Evolutionary conservation across 2,888 invertebrate genomes (phyloP).

Genomic region (Brachyptera putata): DNA sequence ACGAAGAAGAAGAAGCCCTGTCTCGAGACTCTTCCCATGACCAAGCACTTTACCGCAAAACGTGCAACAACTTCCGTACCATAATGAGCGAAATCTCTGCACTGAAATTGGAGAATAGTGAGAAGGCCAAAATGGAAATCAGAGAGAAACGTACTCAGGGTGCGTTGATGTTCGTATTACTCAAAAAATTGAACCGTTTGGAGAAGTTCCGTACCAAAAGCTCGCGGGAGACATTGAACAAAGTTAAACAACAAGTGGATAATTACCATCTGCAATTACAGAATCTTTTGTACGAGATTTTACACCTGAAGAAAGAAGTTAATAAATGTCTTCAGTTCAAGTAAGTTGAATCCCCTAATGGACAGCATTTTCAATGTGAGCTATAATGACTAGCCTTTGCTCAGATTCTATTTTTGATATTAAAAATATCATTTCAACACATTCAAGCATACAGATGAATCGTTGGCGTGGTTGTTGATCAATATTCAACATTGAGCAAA

Average conservation of each 20-base stretch:
- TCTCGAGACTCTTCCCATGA: slow-evolving; percentile 63
- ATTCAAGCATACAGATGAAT: too few species aligned
- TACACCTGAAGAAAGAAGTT: slow-evolving; percentile 92
- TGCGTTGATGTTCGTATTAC: slow-evolving; percentile 69
- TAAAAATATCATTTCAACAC: neutral
- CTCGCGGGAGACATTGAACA: slow-evolving; percentile 73
- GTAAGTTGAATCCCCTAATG: too few species aligned
- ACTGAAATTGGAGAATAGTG: slow-evolving; percentile 56
- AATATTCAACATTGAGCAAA: too few species aligned
- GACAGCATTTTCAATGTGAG: neutral
- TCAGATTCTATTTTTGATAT: neutral
- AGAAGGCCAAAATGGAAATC: slow-evolving; percentile 53
- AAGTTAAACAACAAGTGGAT: slow-evolving; percentile 85
- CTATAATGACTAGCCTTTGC: neutral
- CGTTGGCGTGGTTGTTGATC: too few species aligned
- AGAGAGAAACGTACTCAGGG: slow-evolving; percentile 66
- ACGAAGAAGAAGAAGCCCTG: slow-evolving; percentile 70
- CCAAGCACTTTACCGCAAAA: slow-evolving; percentile 60
- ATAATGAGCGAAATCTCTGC: slow-evolving; percentile 65
- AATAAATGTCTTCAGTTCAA: slow-evolving; percentile 91
- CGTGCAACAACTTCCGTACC: slow-evolving; percentile 65
- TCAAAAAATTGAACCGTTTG: slow-evolving; percentile 85
- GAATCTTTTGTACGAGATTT: slow-evolving; percentile 89
- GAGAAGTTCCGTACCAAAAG: slow-evolving; percentile 84
- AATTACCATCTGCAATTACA: slow-evolving; percentile 85